Conservation (phyloP, 2,113 vertebrate species). For the Carollia perspicillata region DNA sequence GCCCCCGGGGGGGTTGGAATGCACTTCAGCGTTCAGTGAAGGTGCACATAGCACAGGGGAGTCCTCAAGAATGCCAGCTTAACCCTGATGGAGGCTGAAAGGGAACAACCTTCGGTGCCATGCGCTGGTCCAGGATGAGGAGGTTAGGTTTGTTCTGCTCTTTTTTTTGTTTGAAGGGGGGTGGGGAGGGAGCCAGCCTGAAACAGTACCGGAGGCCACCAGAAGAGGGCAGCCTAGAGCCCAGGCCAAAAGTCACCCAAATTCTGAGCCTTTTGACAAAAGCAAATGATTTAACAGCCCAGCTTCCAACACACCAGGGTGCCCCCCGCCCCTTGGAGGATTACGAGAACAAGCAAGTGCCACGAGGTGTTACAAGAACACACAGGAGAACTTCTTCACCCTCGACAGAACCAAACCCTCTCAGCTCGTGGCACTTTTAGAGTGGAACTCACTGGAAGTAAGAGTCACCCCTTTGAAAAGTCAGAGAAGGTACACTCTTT, state of each 20-base stretch:
- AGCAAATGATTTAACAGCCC: no score
- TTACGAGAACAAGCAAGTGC: conserved; percentile 13
- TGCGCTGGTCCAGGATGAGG: neutral
- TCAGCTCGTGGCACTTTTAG: neutral
- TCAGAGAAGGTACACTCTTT: conserved; percentile 61
- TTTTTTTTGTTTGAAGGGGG: neutral
- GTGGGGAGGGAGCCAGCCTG: neutral
- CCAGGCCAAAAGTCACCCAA: neutral
- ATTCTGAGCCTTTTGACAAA: neutral
- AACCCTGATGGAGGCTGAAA: neutral
- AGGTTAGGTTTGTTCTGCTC: neutral
- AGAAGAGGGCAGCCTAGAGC: conserved; percentile 38
- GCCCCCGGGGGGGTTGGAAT: no score
- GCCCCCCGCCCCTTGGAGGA: neutral
- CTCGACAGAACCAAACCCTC: conserved; percentile 29
- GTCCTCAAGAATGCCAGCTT: neutral
- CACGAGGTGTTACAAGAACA: neutral
- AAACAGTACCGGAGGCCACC: neutral
- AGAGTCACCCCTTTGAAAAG: conserved; percentile 40
- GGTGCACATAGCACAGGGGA: accelerated
- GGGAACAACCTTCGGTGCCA: neutral
- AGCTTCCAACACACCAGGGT: neutral
- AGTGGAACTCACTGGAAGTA: conserved; percentile 44
- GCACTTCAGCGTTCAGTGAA: accelerated
- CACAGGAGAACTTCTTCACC: neutral